These are phyloP conservation scores for Dolichoris vasculosae DNA, from an alignment of 1,140 invertebrate species.

Conservation along the genomic window DNA sequence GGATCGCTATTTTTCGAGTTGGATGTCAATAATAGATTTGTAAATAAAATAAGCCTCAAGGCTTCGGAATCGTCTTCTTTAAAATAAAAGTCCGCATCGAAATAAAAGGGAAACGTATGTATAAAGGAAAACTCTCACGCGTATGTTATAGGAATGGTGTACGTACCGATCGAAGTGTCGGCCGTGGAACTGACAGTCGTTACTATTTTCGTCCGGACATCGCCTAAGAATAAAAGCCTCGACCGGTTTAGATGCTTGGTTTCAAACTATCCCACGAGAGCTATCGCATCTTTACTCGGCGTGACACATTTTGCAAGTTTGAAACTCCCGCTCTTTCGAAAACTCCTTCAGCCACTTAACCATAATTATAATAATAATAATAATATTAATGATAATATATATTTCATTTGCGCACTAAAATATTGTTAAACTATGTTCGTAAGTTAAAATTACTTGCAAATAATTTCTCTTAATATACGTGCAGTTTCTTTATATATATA, in stretches of 20 bases:
- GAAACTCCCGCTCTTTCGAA: conserved; percentile 5
- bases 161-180: conserved; percentile 10
- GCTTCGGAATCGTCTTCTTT: not conserved
- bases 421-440: too few relatives aligned
- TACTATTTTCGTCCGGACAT: conserved; percentile 10
- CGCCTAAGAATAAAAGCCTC: conserved; percentile 41
- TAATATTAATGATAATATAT: too few relatives aligned
- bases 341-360: not conserved
- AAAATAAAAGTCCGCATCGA: not conserved
- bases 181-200: conserved; percentile 20
- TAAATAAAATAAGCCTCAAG: not conserved
- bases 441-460: too few relatives aligned
- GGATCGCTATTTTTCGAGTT: not conserved
- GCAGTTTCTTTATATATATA: too few relatives aligned
- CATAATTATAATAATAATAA: too few relatives aligned
- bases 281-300: not conserved
- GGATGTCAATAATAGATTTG: not conserved
- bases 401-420: too few relatives aligned
- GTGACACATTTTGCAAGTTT: not conserved
- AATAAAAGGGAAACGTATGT: not conserved
- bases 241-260: not conserved
- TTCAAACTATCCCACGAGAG: not conserved
- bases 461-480: too few relatives aligned
- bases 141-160: not conserved
- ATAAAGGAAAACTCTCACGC: conserved; percentile 2